These are phyloP conservation scores for Phymatocera aterrima DNA, from an alignment of 2,888 invertebrate genomes.

Conservation along the genomic window DNA sequence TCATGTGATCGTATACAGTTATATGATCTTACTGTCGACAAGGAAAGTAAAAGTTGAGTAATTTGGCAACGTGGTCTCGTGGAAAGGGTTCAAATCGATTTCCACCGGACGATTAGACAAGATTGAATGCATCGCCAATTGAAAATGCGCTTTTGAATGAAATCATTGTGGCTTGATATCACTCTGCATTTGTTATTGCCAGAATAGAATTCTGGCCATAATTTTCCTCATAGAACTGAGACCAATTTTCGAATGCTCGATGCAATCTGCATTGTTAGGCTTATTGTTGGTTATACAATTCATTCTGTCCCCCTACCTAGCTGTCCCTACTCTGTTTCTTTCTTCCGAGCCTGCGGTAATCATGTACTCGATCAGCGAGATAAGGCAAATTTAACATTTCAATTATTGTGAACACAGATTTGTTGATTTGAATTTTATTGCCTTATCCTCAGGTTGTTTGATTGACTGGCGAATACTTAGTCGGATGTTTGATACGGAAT, in stretches of 20 bases:
- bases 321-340: neutral
- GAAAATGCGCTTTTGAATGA: neutral
- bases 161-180: neutral
- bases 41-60: slow-evolving; percentile 23
- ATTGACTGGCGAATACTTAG: neutral
- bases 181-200: no score
- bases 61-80: neutral
- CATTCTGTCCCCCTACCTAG: no score
- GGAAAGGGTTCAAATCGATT: neutral
- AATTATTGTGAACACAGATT: neutral
- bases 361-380: no score
- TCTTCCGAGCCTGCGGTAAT: no score
- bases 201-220: neutral
- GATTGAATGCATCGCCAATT: neutral
- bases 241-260: neutral
- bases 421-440: neutral
- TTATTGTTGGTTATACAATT: neutral
- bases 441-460: neutral
- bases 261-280: neutral
- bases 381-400: no score
- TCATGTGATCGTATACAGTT: slow-evolving; percentile 17
- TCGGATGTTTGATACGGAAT: neutral
- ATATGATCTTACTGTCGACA: slow-evolving; percentile 22
- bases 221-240: neutral
- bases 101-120: neutral